Base-by-base conservation (phyloP, 2,797 vertebrate species). In the Sibirionetta formosa region DNA sequence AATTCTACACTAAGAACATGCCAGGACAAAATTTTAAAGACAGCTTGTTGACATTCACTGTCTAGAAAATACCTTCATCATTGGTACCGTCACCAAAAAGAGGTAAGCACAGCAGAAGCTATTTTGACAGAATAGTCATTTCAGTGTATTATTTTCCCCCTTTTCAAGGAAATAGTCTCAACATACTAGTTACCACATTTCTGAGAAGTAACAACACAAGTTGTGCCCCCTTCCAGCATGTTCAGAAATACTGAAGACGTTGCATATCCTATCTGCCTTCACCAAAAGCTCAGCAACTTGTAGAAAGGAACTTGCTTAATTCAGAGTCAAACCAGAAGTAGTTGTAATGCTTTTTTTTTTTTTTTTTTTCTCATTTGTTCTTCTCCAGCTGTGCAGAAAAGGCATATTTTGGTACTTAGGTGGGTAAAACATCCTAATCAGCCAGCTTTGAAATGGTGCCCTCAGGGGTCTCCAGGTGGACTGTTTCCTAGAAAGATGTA, bases 21-120 rank as follows among this genome's bases (percentile, higher is more conserved):
- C 68, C 50, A 64, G 51, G 48, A 69, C 36, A 88, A 65, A 27
- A 20, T 75, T 95, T 91, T 36, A 72, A 58, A 86, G 33, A 87
- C 35, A 35, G 42, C 7, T 81, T 83, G 60, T 38, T 75, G 64
- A 83, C 18, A n/a, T 5, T 65, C 14, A 11, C 53, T 72, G 11
- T 58, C 80, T 90, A 56, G 46, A 65, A 70, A 72, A 88, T 22
- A 53, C 48, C 54, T 81, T 82, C 46, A 48, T 73, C 26, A 23
- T 23, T 2, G 1, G 31, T 69, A 40, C 19, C 48, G 35, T 76
- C 63, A 86, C 56, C 31, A 38, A 83, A 63, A 63, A 10, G 12
- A 69, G 14, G 20, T 50, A 51, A 65, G 7, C 23, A 42, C 5
- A 82, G 54, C 17, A 75, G 57, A 80, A 78, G 9, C 48, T 50